Evolutionary conservation across 2,113 vertebrate genomes (phyloP).

Genomic region (Callipepla squamata): DNA sequence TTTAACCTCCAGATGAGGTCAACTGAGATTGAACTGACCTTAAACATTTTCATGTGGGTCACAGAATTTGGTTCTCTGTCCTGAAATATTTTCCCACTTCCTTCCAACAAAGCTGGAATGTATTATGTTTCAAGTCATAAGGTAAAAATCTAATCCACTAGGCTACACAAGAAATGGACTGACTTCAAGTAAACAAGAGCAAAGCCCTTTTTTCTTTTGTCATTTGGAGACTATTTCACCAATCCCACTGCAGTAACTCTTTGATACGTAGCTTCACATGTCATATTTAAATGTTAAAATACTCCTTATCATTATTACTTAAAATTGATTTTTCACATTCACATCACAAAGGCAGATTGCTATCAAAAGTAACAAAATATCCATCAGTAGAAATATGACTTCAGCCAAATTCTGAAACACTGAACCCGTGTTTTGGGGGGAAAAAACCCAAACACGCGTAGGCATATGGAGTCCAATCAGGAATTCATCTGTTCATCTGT

Average conservation of each 20-base stretch:
- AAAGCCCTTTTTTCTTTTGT: background rate
- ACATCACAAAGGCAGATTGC: background rate
- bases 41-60: constrained; percentile 6
- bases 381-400: background rate
- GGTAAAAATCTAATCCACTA: background rate
- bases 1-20: constrained; percentile 10
- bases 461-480: background rate
- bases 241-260: background rate
- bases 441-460: background rate
- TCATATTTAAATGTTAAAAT: background rate
- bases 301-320: background rate
- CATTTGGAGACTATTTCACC: constrained; percentile 18
- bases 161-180: background rate
- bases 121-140: background rate
- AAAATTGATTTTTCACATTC: background rate
- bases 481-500: background rate
- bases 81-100: constrained; percentile 1
- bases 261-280: constrained; percentile 5
- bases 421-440: background rate
- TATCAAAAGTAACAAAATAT: background rate
- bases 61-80: background rate
- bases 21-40: background rate
- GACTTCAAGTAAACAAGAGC: background rate
- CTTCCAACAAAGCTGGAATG: background rate
- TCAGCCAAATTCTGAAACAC: background rate